These are phyloP conservation scores for Pantala flavescens DNA, from an alignment of 1,140 invertebrate genomes.

Conservation along the genomic window DNA sequence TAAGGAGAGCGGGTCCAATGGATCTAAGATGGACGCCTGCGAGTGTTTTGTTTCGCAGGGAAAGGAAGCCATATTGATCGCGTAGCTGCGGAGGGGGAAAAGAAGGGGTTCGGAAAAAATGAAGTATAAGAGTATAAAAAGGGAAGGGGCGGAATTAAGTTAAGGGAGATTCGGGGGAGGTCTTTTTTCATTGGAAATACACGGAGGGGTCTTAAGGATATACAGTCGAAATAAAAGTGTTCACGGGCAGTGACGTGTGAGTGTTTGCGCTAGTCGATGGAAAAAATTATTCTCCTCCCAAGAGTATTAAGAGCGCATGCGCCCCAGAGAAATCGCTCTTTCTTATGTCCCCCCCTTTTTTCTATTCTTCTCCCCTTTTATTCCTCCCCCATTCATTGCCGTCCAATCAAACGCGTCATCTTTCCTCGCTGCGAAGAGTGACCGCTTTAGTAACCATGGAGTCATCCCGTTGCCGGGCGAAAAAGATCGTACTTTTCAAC, in stretches of 20 bases:
- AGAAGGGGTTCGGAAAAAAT: not conserved
- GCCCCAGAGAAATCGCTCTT: not conserved
- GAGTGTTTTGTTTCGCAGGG: slow-evolving; percentile 8
- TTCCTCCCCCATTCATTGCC: not conserved
- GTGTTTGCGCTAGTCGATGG: slow-evolving; percentile 3
- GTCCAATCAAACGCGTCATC: not conserved
- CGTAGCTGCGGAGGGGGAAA: not conserved
- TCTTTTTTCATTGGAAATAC: not conserved
- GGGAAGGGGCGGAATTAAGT: not conserved
- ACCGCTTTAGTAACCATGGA: not conserved
- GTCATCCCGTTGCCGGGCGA: too few species aligned
- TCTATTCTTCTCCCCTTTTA: not conserved
- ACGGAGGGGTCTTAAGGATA: not conserved
- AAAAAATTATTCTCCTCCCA: not conserved
- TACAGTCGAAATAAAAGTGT: slow-evolving; percentile 1
- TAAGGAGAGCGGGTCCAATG: not conserved
- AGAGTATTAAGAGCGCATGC: not conserved
- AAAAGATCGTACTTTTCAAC: too few species aligned
- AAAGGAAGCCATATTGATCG: slow-evolving; percentile 9
- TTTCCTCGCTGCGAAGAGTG: not conserved
- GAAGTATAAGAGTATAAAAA: not conserved
- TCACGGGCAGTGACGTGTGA: slow-evolving; percentile 2
- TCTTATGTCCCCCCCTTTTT: not conserved
- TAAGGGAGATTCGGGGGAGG: not conserved
- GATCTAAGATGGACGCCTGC: slow-evolving; percentile 3